Percentiles rank a stretch among this genome's conserved stretches.
Conservation (phyloP, 2,797 vertebrate genomes). For the Scolopax bukidnonensis region DNA sequence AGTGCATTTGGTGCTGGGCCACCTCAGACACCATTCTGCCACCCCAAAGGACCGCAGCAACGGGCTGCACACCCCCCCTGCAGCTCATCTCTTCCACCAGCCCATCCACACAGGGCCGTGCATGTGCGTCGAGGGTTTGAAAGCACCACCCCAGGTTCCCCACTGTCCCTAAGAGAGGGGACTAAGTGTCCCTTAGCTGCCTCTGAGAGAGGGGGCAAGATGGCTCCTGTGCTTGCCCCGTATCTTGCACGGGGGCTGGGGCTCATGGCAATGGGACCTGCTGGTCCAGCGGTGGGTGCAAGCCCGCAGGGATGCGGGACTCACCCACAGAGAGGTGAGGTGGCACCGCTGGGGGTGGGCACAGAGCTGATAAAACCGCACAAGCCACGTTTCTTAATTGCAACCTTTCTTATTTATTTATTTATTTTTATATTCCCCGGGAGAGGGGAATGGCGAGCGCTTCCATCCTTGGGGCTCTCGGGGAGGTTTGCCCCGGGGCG, state of each 20-base stretch:
- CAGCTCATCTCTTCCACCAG: not conserved
- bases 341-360: not conserved
- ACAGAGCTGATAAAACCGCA: not conserved
- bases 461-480: not conserved
- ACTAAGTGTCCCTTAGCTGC: not conserved
- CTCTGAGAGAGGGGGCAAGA: not conserved
- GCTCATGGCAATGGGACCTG: not conserved
- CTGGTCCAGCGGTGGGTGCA: fast-evolving
- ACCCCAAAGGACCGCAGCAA: not conserved
- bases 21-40: fast-evolving
- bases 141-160: not conserved
- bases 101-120: not conserved
- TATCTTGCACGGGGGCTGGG: fast-evolving
- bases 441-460: not conserved
- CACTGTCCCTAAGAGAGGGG: not conserved
- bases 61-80: fast-evolving
- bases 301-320: not conserved
- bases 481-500: too few species aligned
- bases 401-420: not conserved
- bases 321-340: not conserved
- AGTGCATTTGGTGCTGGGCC: not conserved
- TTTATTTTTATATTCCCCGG: not conserved
- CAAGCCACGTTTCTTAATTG: not conserved
- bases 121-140: fast-evolving
- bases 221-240: fast-evolving